These are phyloP conservation scores for Anisognathus igniventris DNA, from an alignment of 2,797 vertebrate genomes.

Conservation along the genomic window DNA sequence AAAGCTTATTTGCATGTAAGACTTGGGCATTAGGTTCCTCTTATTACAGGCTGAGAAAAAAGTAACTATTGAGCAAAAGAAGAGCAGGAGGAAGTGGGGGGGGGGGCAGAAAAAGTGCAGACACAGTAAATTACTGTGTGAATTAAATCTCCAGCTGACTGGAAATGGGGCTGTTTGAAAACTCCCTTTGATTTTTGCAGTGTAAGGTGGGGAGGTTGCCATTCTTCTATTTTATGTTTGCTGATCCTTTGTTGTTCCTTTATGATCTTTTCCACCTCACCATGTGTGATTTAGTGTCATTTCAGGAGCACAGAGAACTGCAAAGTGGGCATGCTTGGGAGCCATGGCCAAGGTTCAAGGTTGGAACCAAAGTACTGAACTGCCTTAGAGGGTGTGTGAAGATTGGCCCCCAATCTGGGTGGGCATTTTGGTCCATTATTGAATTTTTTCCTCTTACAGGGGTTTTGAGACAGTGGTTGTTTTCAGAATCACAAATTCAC, in stretches of 20 bases:
- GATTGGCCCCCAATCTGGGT: not conserved
- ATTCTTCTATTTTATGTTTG: constrained; percentile 72
- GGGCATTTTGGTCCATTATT: not conserved
- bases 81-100: not conserved
- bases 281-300: constrained; percentile 60
- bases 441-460: not conserved
- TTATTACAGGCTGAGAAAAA: not conserved
- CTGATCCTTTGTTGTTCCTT: constrained; percentile 68
- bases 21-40: not conserved
- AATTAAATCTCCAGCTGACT: constrained; percentile 61
- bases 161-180: constrained; percentile 61
- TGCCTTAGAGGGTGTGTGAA: not conserved
- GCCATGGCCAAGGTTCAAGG: not conserved
- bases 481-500: not conserved
- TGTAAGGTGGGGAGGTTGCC: constrained; percentile 59
- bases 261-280: constrained; percentile 60
- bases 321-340: constrained; percentile 7
- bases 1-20: not conserved
- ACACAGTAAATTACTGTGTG: constrained; percentile 27
- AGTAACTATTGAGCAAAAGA: constrained; percentile 25
- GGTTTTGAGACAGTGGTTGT: not conserved
- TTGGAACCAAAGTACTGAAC: not conserved
- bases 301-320: constrained; percentile 14
- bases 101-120: not conserved
- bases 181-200: constrained; percentile 64